Conservation (phyloP, 2,113 vertebrate species). For the Ariopsis seemanni region DNA sequence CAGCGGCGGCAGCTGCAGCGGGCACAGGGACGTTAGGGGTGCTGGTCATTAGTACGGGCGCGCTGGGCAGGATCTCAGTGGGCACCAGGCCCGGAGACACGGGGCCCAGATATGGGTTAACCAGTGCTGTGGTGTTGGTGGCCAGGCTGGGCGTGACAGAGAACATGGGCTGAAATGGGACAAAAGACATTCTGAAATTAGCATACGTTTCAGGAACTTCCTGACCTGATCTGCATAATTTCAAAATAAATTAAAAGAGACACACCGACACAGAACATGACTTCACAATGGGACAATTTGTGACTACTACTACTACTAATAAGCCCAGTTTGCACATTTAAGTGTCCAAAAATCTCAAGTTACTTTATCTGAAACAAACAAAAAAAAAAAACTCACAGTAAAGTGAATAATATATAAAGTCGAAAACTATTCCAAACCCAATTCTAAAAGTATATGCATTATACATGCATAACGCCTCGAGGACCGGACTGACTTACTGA, state of each 20-base stretch:
- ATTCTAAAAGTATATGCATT: background rate
- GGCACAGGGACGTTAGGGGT: slow-evolving; percentile 87
- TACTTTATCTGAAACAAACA: background rate
- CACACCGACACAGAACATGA: background rate
- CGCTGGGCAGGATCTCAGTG: slow-evolving; percentile 87
- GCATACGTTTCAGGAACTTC: background rate
- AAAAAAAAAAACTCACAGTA: background rate
- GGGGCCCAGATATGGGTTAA: slow-evolving; percentile 97
- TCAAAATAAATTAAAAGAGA: background rate
- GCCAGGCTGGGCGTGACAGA: slow-evolving; percentile 90
- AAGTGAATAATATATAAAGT: background rate
- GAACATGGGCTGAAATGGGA: slow-evolving; percentile 88
- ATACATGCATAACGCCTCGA: background rate
- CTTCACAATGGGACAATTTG: background rate
- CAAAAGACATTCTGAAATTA: background rate
- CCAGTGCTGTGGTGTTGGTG: slow-evolving; percentile 76
- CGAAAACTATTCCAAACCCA: background rate
- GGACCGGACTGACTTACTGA: background rate
- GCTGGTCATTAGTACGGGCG: slow-evolving; percentile 89
- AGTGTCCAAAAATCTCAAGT: background rate
- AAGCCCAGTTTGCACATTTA: background rate
- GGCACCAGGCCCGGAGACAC: slow-evolving; percentile 92
- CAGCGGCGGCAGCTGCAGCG: slow-evolving; percentile 85
- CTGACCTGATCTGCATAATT: background rate
- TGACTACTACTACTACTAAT: background rate